phyloP scores from a whole-genome alignment of 2,113 vertebrate species.

The Martes martes region DNA sequence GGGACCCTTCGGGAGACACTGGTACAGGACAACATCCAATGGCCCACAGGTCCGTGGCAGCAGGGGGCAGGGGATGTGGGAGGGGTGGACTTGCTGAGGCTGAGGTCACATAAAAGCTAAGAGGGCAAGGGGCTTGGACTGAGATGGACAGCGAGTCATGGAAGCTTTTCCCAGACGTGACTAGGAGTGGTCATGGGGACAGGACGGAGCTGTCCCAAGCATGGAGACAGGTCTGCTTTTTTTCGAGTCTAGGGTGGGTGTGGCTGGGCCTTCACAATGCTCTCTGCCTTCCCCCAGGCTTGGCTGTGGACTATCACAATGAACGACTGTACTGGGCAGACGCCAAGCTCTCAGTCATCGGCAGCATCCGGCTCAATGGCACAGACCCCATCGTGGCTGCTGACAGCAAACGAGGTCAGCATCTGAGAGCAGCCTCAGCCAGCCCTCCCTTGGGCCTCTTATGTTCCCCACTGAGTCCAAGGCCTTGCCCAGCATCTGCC shows the following conservation, averaged over 20 bases:
- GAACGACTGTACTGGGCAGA: constrained; percentile 98
- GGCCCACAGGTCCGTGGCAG: constrained; percentile 90
- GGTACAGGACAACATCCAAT: constrained; percentile 96
- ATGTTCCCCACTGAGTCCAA: neutral
- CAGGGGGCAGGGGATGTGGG: neutral
- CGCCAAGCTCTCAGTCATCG: constrained; percentile 94
- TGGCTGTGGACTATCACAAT: constrained; percentile 97
- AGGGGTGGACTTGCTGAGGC: rapidly evolving
- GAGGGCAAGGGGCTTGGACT: neutral
- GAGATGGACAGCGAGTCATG: neutral
- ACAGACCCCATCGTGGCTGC: constrained; percentile 92
- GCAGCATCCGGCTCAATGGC: constrained; percentile 95
- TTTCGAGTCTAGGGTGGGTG: neutral
- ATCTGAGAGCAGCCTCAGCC: rapidly evolving
- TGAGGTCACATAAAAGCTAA: neutral
- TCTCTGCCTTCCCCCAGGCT: constrained; percentile 81
- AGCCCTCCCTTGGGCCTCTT: neutral
- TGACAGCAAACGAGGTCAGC: constrained; percentile 91
- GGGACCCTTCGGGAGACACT: constrained; percentile 94
- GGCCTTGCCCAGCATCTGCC: neutral
- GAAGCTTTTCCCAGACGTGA: neutral
- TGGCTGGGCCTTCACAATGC: neutral
- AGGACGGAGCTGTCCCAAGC: neutral
- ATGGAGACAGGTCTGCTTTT: neutral
- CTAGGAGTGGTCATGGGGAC: neutral